phyloP scores from a whole-genome alignment of 2,888 invertebrate species.

The Sesamia inferens region DNA sequence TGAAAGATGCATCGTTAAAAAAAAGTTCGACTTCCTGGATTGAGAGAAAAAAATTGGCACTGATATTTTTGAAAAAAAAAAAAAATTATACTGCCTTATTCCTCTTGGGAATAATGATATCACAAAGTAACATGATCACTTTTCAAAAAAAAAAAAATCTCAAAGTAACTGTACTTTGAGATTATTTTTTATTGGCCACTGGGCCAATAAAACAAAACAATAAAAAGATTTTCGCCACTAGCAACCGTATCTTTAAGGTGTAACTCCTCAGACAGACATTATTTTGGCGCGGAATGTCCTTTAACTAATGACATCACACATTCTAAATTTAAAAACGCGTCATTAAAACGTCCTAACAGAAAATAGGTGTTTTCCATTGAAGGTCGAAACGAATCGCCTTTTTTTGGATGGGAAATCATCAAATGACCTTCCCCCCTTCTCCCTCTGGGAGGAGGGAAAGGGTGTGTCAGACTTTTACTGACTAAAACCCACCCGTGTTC shows the following conservation, averaged over 20 bases:
- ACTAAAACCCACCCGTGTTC: too few relatives aligned
- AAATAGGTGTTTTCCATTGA: slow-evolving; percentile 29
- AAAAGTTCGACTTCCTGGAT: not conserved
- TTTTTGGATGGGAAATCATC: too few relatives aligned
- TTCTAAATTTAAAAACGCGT: slow-evolving; percentile 54
- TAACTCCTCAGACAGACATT: slow-evolving; percentile 37
- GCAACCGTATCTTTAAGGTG: slow-evolving; percentile 35
- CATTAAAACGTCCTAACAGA: slow-evolving; percentile 33
- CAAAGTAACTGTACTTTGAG: not conserved
- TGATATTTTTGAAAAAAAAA: not conserved
- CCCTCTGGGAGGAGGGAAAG: too few relatives aligned
- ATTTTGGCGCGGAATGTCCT: slow-evolving; percentile 55
- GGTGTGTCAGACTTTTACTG: too few relatives aligned
- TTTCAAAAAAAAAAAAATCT: not conserved
- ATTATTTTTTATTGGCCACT: too few relatives aligned
- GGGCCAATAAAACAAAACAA: not conserved
- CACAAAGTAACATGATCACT: not conserved
- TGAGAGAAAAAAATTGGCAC: slow-evolving; percentile 14
- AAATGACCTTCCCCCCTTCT: too few relatives aligned
- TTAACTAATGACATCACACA: slow-evolving; percentile 53
- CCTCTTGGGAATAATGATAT: not conserved
- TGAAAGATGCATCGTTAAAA: slow-evolving; percentile 7
- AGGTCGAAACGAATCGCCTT: slow-evolving; percentile 22
- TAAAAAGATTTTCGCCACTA: not conserved
- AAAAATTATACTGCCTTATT: not conserved